Conservation (phyloP, 2,113 vertebrate species). For the Coreoperca whiteheadi region DNA sequence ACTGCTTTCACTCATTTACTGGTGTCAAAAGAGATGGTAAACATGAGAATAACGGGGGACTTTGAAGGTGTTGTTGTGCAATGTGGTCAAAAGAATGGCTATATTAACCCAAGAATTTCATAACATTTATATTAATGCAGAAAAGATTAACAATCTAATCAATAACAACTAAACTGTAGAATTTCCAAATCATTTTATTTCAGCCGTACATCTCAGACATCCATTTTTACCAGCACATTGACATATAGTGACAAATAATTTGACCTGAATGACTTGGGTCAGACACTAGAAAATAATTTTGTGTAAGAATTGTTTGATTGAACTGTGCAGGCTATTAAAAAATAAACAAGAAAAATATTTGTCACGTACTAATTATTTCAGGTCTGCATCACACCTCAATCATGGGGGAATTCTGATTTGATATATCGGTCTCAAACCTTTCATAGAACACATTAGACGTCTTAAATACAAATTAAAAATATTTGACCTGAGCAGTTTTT, state of each 20-base stretch:
- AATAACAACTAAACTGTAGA: background rate
- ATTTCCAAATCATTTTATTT: conserved; percentile 22
- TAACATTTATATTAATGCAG: background rate
- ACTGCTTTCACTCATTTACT: background rate
- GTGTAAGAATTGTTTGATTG: background rate
- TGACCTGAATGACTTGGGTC: background rate
- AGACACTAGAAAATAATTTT: background rate
- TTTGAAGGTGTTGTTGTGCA: background rate
- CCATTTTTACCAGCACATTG: background rate
- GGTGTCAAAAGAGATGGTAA: background rate
- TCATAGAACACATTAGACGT: conserved; percentile 11
- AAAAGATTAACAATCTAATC: background rate
- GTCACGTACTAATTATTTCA: background rate
- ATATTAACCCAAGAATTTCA: background rate
- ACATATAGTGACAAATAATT: background rate
- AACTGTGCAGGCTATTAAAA: too few relatives aligned
- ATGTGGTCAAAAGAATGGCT: background rate
- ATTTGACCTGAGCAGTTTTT: background rate
- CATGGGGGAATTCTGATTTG: background rate
- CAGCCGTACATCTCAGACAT: background rate
- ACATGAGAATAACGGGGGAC: background rate
- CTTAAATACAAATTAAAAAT: background rate
- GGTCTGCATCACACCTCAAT: background rate
- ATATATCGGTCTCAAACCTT: conserved; percentile 37
- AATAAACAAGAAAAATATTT: too few relatives aligned